These are phyloP conservation scores for Sciaenops ocellatus DNA, from an alignment of 2,797 vertebrate species.

Conservation along the genomic window DNA sequence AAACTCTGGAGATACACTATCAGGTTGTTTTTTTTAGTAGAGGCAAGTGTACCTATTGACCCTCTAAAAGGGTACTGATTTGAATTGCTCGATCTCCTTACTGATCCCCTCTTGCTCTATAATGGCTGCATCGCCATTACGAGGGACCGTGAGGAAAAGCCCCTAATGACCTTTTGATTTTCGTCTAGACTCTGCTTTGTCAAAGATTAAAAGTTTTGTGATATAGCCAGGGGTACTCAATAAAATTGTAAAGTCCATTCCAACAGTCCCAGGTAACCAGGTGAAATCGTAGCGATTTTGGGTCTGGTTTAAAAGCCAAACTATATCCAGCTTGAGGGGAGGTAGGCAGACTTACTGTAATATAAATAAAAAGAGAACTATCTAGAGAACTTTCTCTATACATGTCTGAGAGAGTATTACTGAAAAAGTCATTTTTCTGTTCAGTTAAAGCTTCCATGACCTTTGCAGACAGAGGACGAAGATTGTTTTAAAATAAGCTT, in stretches of 20 bases:
- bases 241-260: slow-evolving; percentile 35
- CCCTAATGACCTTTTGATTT: slow-evolving; percentile 58
- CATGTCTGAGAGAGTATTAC: not conserved
- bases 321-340: not conserved
- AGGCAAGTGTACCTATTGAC: slow-evolving; percentile 34
- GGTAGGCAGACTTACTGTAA: not conserved
- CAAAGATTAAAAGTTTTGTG: slow-evolving; percentile 43
- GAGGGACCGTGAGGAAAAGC: slow-evolving; percentile 37
- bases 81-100: slow-evolving; percentile 47
- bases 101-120: slow-evolving; percentile 48
- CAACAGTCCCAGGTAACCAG: slow-evolving; percentile 3
- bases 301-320: slow-evolving; percentile 10
- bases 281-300: not conserved
- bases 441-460: slow-evolving; percentile 33
- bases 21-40: slow-evolving; percentile 5
- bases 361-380: not conserved
- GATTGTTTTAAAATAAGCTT: slow-evolving; percentile 24
- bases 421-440: not conserved
- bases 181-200: slow-evolving; percentile 33
- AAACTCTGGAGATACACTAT: slow-evolving; percentile 9
- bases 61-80: slow-evolving; percentile 40
- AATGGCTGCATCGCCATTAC: slow-evolving; percentile 43
- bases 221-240: slow-evolving; percentile 8
- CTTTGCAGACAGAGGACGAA: not conserved
- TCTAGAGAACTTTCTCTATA: not conserved